A percentile compares a stretch with the other conserved stretches of the same genome.
phyloP scores from a whole-genome alignment of 2,113 vertebrate genomes.

The Stegastes partitus region DNA sequence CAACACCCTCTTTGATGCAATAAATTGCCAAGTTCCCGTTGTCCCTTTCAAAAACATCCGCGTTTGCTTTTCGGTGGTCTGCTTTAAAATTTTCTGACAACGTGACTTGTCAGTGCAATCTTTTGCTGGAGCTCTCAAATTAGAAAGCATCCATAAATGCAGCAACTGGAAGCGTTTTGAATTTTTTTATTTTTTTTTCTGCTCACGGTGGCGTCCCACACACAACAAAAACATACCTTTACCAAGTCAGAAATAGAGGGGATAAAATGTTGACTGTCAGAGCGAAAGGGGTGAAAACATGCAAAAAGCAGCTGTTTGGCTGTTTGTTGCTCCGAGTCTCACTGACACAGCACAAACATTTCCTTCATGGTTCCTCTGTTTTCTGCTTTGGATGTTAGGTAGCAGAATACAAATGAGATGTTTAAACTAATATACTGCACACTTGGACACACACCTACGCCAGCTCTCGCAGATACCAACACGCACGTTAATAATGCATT shows the following conservation, averaged over 20 bases:
- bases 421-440: constrained; percentile 65
- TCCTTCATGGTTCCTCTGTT: constrained; percentile 32
- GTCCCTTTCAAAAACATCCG: neutral
- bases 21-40: constrained; percentile 21
- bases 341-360: constrained; percentile 1
- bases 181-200: no score
- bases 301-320: constrained; percentile 10
- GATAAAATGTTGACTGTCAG: constrained; percentile 3
- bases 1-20: constrained; percentile 16
- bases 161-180: constrained; percentile 2
- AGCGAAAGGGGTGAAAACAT: constrained; percentile 11
- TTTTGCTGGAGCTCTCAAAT: neutral
- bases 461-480: constrained; percentile 43
- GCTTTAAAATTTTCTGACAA: neutral
- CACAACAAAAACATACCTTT: neutral
- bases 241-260: constrained; percentile 15
- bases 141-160: neutral
- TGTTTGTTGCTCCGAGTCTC: constrained; percentile 6
- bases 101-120: neutral
- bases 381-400: constrained; percentile 27
- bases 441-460: constrained; percentile 67
- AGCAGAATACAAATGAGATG: constrained; percentile 73
- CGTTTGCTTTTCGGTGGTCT: neutral
- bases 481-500: constrained; percentile 76
- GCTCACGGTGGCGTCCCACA: neutral